Evolutionary conservation across 1,140 invertebrate species (phyloP).

Genomic region (Tenebrio molitor): DNA sequence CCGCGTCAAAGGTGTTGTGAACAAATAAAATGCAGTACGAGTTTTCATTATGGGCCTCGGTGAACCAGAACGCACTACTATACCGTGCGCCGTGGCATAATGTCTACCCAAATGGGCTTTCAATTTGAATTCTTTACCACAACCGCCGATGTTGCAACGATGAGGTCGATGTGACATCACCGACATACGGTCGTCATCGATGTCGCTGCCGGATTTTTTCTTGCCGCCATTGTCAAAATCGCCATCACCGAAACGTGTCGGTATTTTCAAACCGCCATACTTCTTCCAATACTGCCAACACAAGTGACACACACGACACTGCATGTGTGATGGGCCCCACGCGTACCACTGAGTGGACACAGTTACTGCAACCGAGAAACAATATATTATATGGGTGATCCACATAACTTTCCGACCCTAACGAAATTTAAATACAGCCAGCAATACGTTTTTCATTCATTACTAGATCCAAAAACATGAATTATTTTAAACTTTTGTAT

Average conservation of each 20-base stretch:
- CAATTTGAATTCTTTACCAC: conserved; percentile 94
- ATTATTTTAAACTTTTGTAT: too few relatives aligned
- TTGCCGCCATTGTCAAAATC: conserved; percentile 71
- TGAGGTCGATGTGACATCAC: conserved; percentile 81
- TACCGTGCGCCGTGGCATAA: conserved; percentile 91
- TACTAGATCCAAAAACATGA: too few relatives aligned
- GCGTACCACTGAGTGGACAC: conserved; percentile 94
- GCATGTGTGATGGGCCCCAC: conserved; percentile 92
- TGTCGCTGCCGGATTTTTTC: conserved; percentile 70
- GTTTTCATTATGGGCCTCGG: conserved; percentile 97
- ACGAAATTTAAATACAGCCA: too few relatives aligned
- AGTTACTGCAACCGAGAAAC: conserved; percentile 70
- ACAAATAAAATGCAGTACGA: conserved; percentile 94
- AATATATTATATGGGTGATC: too few relatives aligned
- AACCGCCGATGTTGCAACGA: conserved; percentile 89
- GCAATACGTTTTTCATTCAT: too few relatives aligned
- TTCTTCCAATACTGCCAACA: conserved; percentile 99
- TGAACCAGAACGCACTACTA: conserved; percentile 77
- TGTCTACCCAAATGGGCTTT: conserved; percentile 92
- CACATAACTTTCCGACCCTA: not conserved
- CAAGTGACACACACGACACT: conserved; percentile 90
- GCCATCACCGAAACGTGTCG: conserved; percentile 72
- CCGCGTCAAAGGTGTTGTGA: conserved; percentile 89
- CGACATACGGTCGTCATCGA: conserved; percentile 68
- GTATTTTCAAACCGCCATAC: conserved; percentile 93